These are phyloP conservation scores for Zaprionus africanus DNA, from an alignment of 1,140 invertebrate genomes.

Conservation along the genomic window DNA sequence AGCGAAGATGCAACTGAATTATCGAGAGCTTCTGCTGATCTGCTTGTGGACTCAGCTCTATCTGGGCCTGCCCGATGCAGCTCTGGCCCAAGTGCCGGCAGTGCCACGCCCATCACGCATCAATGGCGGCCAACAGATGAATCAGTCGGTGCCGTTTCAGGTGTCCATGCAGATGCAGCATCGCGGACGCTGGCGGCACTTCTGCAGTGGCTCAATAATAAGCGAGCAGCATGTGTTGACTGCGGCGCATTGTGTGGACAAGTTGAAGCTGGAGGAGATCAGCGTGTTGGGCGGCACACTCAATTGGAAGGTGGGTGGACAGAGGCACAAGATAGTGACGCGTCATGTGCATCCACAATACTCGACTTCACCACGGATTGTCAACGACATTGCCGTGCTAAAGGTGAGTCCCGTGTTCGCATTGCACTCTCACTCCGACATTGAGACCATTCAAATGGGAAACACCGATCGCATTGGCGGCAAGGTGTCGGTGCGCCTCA, in stretches of 20 bases:
- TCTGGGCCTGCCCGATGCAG: neutral
- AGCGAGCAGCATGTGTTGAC: constrained; percentile 78
- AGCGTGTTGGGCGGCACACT: constrained; percentile 84
- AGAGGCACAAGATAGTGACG: constrained; percentile 52
- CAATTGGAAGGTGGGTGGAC: constrained; percentile 84
- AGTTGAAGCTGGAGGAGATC: constrained; percentile 69
- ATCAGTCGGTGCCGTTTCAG: constrained; percentile 73
- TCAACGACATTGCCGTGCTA: constrained; percentile 78
- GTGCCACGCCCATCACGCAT: constrained; percentile 38
- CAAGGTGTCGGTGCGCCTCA: constrained; percentile 63
- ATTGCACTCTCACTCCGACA: constrained; percentile 35
- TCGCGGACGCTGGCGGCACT: constrained; percentile 73
- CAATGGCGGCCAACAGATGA: constrained; percentile 70
- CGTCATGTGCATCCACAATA: constrained; percentile 74
- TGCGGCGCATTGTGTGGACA: constrained; percentile 83
- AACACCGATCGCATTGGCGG: constrained; percentile 56
- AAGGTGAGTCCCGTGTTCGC: constrained; percentile 66
- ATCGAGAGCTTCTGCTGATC: neutral
- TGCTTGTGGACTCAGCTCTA: neutral
- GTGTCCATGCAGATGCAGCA: constrained; percentile 70
- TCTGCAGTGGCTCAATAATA: constrained; percentile 84
- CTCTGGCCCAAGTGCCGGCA: neutral
- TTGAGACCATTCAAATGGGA: constrained; percentile 61
- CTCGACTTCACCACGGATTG: constrained; percentile 59
- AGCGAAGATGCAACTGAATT: constrained; percentile 17